Conservation (phyloP, 1,140 invertebrate species). For the Papilio xuthus region DNA sequence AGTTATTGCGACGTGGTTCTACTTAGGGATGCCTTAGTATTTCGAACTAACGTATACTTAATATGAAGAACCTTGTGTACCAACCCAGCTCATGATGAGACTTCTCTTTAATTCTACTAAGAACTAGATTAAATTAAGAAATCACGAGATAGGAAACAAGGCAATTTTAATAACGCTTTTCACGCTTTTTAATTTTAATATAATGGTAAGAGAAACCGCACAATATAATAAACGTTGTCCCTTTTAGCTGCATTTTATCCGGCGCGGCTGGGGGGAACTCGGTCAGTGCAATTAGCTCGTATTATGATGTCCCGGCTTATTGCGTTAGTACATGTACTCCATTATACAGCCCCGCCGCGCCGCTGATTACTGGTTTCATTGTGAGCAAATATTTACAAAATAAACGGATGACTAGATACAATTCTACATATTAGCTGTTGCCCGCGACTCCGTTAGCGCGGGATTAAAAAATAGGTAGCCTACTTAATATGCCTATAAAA, state of each 20-base stretch:
- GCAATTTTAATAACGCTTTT: neutral
- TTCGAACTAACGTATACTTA: too few species aligned
- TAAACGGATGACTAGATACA: neutral
- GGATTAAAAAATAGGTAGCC: too few species aligned
- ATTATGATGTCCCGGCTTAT: conserved; percentile 3
- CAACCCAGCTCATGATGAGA: too few species aligned
- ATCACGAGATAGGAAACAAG: neutral
- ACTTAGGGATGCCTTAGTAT: too few species aligned
- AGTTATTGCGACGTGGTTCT: too few species aligned
- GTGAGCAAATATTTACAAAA: conserved; percentile 13
- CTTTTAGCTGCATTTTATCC: conserved; percentile 2
- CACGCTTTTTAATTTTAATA: neutral
- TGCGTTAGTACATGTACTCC: conserved; percentile 3
- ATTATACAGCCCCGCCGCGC: neutral
- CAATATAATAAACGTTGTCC: neutral
- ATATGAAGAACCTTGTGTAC: too few species aligned
- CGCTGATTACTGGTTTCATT: neutral
- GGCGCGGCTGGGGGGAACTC: neutral
- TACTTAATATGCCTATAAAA: too few species aligned
- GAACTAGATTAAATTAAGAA: neutral
- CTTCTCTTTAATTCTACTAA: too few species aligned
- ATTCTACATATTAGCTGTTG: neutral
- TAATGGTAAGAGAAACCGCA: neutral
- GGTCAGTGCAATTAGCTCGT: neutral
- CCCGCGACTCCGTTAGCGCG: too few species aligned